phyloP scores from a whole-genome alignment of 2,113 vertebrate species.

The Astur gentilis region DNA sequence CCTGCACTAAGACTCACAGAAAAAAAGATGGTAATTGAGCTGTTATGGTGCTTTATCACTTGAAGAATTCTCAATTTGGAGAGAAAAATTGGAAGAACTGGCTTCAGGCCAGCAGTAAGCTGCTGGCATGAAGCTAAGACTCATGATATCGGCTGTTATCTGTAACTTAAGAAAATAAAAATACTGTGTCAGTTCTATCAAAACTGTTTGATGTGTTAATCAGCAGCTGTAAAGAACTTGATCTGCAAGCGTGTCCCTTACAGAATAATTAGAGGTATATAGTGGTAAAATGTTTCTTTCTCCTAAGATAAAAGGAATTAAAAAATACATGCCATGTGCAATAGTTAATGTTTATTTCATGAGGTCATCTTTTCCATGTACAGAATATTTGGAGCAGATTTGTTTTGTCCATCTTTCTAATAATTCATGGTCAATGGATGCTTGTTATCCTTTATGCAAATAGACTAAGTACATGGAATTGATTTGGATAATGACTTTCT shows the following conservation, averaged over 20 bases:
- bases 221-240: background rate
- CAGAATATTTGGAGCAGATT: background rate
- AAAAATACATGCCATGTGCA: background rate
- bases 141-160: background rate
- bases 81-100: background rate
- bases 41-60: background rate
- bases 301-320: background rate
- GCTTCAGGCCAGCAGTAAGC: background rate
- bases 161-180: background rate
- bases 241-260: background rate
- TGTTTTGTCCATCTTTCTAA: background rate
- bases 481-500: background rate
- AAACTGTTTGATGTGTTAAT: background rate
- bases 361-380: background rate
- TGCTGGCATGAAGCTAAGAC: background rate
- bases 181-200: background rate
- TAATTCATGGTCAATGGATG: background rate
- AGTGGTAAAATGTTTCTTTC: background rate
- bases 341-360: background rate
- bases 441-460: background rate
- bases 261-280: background rate
- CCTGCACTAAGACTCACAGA: background rate
- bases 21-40: background rate
- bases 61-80: background rate
- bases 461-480: background rate